Base-by-base conservation (phyloP, 2,888 invertebrate genomes). In the Macrosoma leucophasiata region DNA sequence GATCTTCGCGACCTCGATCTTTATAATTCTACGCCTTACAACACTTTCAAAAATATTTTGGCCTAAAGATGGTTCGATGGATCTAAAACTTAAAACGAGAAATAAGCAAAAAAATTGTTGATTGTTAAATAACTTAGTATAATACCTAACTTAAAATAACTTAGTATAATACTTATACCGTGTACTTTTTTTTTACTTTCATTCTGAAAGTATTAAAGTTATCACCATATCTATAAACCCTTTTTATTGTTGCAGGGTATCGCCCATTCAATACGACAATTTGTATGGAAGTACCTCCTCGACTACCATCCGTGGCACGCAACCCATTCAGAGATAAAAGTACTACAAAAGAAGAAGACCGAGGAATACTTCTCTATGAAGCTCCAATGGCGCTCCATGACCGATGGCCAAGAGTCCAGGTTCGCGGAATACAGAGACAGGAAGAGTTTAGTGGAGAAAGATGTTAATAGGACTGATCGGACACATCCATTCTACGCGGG, bases 351-450 rank as follows among this genome's bases (percentile, higher is more conserved):
- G 58, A 85, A 88, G 47, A 93, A 91, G 70, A 89, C 90, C 39
- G 90, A 93, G 43, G 95, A 96, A 63, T 98, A 98, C 73, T 95
- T 91, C 69, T 88, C 89, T 26, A 97, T 99, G 97, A 99, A 98
- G 68, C 85, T 94, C 11, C 98, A 99, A 66, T 99, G 99, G 99
- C 88, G 92, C 46, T 92, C 94, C 1, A 94, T 99, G 81, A 91
- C 92, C 0, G 87, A 88, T 9, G 90, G 88, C 0, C 99, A 99
- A 69, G 97, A 98, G 65, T 87, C 88, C 1, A 89, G 77, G 18
- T 98, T 98, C 71, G 86, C 93, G 2, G 92, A 93, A 51, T 95
- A 92, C 66, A 88, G 94, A 36, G 97, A 98, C 55, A 86, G 95
- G 48, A 97, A 97, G 76, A 95, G 92, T 62, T 86, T 98, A 35